Evolutionary conservation across 1,140 invertebrate genomes (phyloP).

Genomic region (Venustaconcha ellipsiformis): DNA sequence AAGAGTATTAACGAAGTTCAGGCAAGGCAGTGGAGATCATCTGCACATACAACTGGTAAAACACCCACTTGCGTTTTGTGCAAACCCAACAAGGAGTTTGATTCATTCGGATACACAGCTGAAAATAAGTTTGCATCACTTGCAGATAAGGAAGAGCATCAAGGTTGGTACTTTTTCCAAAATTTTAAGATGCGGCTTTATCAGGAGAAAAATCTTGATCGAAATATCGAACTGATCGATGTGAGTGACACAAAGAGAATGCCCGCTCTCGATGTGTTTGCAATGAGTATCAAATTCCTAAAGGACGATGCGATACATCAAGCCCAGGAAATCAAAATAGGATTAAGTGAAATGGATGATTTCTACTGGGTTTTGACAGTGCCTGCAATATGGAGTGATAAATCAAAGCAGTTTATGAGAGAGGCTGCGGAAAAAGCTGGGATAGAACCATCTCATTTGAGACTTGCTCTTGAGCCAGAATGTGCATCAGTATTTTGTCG

Average conservation of each 20-base stretch:
- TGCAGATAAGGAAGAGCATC: slow-evolving; percentile 4
- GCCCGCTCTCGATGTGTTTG: slow-evolving; percentile 1
- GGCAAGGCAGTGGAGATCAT: slow-evolving; percentile 1
- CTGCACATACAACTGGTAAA: slow-evolving; percentile 12
- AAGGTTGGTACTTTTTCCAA: slow-evolving; percentile 22
- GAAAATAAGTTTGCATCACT: slow-evolving; percentile 31
- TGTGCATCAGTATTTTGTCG: slow-evolving; percentile 19
- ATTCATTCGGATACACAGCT: slow-evolving; percentile 31
- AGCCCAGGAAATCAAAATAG: neutral
- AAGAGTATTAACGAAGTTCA: slow-evolving; percentile 8
- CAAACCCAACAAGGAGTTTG: slow-evolving; percentile 10
- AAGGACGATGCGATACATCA: neutral
- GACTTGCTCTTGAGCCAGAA: slow-evolving; percentile 27
- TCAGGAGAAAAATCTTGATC: neutral
- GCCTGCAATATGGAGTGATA: slow-evolving; percentile 12
- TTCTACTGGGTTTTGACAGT: slow-evolving; percentile 16
- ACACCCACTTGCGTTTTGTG: slow-evolving; percentile 27
- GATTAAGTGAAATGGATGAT: neutral
- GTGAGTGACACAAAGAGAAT: neutral
- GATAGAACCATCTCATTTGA: slow-evolving; percentile 6
- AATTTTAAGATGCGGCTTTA: slow-evolving; percentile 38
- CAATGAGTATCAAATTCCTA: slow-evolving; percentile 5
- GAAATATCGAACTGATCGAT: neutral
- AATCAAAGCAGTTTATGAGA: slow-evolving; percentile 15
- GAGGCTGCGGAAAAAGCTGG: slow-evolving; percentile 13